Percentiles rank a stretch among this genome's conserved stretches.
Evolutionary conservation across 2,797 vertebrate species (phyloP).

Genomic region (Thalassophryne amazonica): DNA sequence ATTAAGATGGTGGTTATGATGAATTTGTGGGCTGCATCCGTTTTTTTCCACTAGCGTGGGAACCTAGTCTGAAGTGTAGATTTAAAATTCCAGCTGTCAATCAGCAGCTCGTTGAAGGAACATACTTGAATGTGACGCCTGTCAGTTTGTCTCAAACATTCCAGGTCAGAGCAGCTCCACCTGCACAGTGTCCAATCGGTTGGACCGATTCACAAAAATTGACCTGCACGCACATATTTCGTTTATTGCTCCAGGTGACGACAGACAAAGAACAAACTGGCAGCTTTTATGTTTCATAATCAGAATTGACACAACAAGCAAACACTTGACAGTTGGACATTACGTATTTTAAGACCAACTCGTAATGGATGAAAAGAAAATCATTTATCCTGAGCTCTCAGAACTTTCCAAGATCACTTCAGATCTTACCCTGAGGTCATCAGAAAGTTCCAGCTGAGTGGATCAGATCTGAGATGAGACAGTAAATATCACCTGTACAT

Average conservation of each 20-base stretch:
- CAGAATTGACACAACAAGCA: neutral
- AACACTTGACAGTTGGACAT: neutral
- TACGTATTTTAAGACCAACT: too few relatives aligned
- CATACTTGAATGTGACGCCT: neutral
- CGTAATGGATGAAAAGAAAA: too few relatives aligned
- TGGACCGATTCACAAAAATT: neutral
- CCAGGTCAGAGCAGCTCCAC: neutral
- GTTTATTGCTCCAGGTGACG: constrained; percentile 3
- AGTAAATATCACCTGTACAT: too few relatives aligned
- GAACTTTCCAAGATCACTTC: too few relatives aligned
- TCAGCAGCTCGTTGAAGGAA: neutral
- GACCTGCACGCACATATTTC: neutral
- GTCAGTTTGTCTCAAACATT: neutral
- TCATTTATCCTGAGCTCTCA: too few relatives aligned
- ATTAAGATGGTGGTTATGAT: too few relatives aligned
- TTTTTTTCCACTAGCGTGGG: neutral
- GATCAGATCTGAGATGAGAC: too few relatives aligned
- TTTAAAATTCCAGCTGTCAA: constrained; percentile 14
- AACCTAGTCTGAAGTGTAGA: constrained; percentile 6
- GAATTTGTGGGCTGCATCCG: neutral
- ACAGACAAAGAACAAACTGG: neutral
- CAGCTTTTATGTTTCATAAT: constrained; percentile 16
- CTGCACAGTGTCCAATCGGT: neutral
- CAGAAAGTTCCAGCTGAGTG: too few relatives aligned
- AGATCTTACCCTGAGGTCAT: too few relatives aligned